Conservation (phyloP, 2,113 vertebrate genomes). For the Cercopithecus mona region DNA sequence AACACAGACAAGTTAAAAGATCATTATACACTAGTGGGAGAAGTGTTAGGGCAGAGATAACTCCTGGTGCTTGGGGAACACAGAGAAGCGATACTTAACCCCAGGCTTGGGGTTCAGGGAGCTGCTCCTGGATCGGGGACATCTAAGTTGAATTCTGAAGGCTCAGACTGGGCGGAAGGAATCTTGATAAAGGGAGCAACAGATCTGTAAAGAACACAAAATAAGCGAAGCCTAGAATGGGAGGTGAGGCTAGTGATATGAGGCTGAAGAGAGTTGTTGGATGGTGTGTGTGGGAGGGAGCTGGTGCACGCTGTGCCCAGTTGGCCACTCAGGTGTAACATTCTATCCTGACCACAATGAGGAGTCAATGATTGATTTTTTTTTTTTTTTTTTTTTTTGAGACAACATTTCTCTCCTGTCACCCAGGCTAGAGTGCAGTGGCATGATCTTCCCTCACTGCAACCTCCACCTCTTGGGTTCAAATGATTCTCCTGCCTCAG, state of each 20-base stretch:
- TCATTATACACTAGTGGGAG: background rate
- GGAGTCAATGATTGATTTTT: background rate
- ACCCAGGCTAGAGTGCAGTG: too few species aligned
- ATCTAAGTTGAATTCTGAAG: background rate
- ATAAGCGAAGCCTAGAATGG: background rate
- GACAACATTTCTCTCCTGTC: too few species aligned
- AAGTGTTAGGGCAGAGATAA: background rate
- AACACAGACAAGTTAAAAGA: background rate
- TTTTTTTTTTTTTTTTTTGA: too few species aligned
- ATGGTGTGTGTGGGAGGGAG: background rate
- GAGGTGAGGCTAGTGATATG: background rate
- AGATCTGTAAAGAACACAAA: background rate
- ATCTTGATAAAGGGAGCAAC: background rate
- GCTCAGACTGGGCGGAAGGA: background rate
- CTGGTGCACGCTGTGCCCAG: background rate
- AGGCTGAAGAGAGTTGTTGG: background rate
- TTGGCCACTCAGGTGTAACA: background rate
- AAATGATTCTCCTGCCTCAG: too few species aligned
- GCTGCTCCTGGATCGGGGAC: background rate
- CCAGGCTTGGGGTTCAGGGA: background rate
- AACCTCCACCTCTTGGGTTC: too few species aligned
- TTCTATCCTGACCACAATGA: background rate
- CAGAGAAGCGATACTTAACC: background rate
- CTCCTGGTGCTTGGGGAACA: background rate
- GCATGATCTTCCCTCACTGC: too few species aligned